These are phyloP conservation scores for Vollenhovia emeryi DNA, from an alignment of 1,140 invertebrate species.

Conservation along the genomic window DNA sequence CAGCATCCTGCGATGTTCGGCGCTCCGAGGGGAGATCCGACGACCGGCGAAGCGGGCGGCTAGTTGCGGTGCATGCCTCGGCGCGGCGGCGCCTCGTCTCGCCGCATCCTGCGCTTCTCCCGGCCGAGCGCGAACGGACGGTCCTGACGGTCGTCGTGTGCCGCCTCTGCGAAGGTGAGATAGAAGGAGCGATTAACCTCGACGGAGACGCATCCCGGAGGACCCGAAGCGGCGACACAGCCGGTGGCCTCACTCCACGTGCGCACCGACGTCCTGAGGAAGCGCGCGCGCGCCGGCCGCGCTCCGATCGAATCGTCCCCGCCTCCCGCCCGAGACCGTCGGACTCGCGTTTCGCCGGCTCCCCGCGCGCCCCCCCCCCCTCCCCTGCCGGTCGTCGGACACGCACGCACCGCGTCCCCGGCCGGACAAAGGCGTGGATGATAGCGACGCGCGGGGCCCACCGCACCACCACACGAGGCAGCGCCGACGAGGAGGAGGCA, in stretches of 20 bases:
- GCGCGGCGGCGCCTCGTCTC: slow-evolving; percentile 32
- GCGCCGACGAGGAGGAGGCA: slow-evolving; percentile 9
- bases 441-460: slow-evolving; percentile 18
- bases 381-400: too few species aligned
- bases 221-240: too few species aligned
- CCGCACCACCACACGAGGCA: background rate
- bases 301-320: too few species aligned
- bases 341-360: too few species aligned
- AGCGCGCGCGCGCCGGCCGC: too few species aligned
- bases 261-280: slow-evolving; percentile 1
- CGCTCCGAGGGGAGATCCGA: slow-evolving; percentile 57
- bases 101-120: slow-evolving; percentile 13
- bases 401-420: background rate
- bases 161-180: background rate
- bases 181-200: background rate
- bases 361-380: too few species aligned
- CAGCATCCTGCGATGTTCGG: slow-evolving; percentile 57
- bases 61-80: slow-evolving; percentile 41
- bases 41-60: slow-evolving; percentile 60
- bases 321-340: too few species aligned
- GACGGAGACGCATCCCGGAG: too few species aligned
- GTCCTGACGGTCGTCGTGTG: background rate
- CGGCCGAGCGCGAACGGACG: slow-evolving; percentile 3
- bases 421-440: slow-evolving; percentile 46
- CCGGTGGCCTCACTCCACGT: slow-evolving; percentile 12